Conservation (phyloP, 2,888 invertebrate genomes). For the Drosophila atripex region DNA sequence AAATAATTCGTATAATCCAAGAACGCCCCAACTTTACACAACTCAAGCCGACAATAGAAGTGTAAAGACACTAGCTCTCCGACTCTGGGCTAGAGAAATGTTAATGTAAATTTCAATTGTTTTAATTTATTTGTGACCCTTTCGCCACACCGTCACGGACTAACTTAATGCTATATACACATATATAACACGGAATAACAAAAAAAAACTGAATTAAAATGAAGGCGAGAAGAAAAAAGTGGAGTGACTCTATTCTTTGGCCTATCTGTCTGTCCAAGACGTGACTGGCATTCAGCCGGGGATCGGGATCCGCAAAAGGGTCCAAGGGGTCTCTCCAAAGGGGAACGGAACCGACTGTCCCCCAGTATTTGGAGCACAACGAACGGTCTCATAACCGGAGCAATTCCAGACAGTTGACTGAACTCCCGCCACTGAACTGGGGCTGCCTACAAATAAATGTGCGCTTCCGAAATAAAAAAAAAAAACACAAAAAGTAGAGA, state of each 20-base stretch:
- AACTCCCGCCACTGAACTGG: conserved; percentile 42
- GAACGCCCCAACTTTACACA: not conserved
- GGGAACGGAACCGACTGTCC: conserved; percentile 58
- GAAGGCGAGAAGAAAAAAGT: conserved; percentile 22
- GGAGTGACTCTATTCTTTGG: conserved; percentile 49
- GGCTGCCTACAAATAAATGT: conserved; percentile 11
- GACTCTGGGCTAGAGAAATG: conserved; percentile 24
- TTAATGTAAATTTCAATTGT: conserved; percentile 58
- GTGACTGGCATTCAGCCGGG: conserved; percentile 63
- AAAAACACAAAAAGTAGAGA: conserved; percentile 16
- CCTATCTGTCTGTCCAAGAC: conserved; percentile 53
- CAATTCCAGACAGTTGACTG: conserved; percentile 63
- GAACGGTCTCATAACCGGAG: conserved; percentile 68
- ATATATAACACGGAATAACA: conserved; percentile 22
- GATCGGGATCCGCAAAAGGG: conserved; percentile 8
- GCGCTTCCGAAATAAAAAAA: conserved; percentile 16
- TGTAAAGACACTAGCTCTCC: conserved; percentile 18
- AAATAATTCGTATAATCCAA: not conserved
- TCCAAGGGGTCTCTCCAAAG: not conserved
- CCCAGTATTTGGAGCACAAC: conserved; percentile 64
- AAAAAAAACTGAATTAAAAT: conserved; percentile 38
- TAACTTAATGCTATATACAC: conserved; percentile 33
- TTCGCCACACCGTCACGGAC: conserved; percentile 30
- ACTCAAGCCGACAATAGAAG: conserved; percentile 15
- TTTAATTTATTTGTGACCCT: conserved; percentile 55